Evolutionary conservation across 2,797 vertebrate genomes (phyloP).

Genomic region (Spinus pinus): DNA sequence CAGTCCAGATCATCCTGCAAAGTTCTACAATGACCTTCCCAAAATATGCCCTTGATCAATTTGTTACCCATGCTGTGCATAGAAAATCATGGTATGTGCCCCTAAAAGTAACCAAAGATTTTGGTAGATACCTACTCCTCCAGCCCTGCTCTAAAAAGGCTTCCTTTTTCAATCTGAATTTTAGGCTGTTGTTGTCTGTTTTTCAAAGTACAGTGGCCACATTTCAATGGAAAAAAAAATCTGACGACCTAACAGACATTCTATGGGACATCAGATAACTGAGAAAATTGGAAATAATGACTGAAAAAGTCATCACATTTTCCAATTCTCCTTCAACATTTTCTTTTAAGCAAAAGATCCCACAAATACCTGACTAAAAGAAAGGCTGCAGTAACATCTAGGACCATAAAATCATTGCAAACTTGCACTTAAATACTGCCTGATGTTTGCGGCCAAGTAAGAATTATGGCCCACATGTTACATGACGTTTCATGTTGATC

Average conservation of each 20-base stretch:
- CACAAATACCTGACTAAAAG: neutral
- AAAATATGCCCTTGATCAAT: neutral
- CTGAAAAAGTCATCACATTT: neutral
- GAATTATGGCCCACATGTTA: neutral
- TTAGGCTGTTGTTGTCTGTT: neutral
- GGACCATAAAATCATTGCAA: neutral
- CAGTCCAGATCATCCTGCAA: neutral
- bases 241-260: neutral
- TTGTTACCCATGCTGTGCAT: neutral
- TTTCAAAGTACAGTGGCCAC: neutral
- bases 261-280: neutral
- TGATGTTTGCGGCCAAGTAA: neutral
- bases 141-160: neutral
- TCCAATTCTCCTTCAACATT: neutral
- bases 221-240: neutral
- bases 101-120: neutral
- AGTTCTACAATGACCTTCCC: neutral
- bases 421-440: neutral
- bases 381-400: neutral
- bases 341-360: neutral
- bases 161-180: neutral
- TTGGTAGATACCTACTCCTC: neutral
- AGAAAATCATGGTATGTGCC: neutral
- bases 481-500: neutral
- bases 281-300: neutral